phyloP scores from a whole-genome alignment of 2,797 vertebrate species.

The Enteromius anoplus region DNA sequence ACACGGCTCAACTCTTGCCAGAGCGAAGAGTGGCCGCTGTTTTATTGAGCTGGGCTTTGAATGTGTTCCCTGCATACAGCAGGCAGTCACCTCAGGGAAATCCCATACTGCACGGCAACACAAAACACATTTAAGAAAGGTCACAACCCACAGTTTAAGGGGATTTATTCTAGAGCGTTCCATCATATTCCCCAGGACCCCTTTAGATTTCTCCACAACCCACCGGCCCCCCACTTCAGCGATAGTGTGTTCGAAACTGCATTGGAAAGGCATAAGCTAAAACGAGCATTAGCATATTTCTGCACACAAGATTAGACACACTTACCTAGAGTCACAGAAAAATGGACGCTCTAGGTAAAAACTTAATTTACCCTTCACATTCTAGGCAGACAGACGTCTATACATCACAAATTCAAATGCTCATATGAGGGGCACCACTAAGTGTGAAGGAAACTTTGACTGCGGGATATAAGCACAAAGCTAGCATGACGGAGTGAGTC shows the following conservation, averaged over 20 bases:
- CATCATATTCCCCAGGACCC: constrained; percentile 36
- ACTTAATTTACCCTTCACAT: neutral
- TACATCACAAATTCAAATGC: neutral
- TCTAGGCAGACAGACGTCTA: neutral
- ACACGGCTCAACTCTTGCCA: constrained; percentile 63
- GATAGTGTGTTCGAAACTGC: neutral
- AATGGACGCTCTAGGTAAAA: neutral
- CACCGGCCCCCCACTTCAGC: constrained; percentile 36
- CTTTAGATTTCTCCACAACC: constrained; percentile 13
- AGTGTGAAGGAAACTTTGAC: constrained; percentile 1
- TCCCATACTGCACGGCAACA: constrained; percentile 67
- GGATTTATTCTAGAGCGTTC: constrained; percentile 51
- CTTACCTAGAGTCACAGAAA: constrained; percentile 48
- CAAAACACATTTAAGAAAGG: constrained; percentile 72
- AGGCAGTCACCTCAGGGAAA: constrained; percentile 66
- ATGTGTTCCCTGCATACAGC: constrained; percentile 65
- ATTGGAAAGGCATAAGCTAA: neutral
- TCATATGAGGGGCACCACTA: neutral
- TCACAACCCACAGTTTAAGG: constrained; percentile 52
- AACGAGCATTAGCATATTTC: constrained; percentile 21
- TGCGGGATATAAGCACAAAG: neutral
- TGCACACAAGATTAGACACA: constrained; percentile 65
- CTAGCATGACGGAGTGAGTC: neutral
- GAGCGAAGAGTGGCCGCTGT: constrained; percentile 69
- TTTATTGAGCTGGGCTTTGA: constrained; percentile 81